These are phyloP conservation scores for Orchestia grillus DNA, from an alignment of 1,140 invertebrate species.

Conservation along the genomic window DNA sequence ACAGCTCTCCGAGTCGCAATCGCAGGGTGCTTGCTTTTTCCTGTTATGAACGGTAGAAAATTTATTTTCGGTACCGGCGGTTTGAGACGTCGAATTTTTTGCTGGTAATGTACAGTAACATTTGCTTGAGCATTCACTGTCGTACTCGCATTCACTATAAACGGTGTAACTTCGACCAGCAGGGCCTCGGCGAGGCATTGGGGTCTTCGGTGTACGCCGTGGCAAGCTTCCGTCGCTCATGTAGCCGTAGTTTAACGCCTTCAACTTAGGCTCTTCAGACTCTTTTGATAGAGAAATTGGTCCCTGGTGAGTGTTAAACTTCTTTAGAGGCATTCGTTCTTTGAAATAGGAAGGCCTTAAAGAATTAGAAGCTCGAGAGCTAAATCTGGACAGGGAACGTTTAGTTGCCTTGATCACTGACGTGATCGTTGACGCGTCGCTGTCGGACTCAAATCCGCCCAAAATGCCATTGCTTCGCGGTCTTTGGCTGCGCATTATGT, in stretches of 20 bases:
- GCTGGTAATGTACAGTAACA: slow-evolving; percentile 79
- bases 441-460: slow-evolving; percentile 69
- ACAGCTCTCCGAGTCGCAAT: slow-evolving; percentile 88
- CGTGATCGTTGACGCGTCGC: slow-evolving; percentile 78
- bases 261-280: background rate
- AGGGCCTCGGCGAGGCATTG: slow-evolving; percentile 65
- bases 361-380: slow-evolving; percentile 65
- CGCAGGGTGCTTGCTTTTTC: slow-evolving; percentile 70
- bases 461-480: slow-evolving; percentile 64
- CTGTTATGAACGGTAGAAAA: slow-evolving; percentile 10
- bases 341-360: slow-evolving; percentile 65
- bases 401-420: slow-evolving; percentile 69
- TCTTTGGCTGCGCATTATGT: slow-evolving; percentile 84
- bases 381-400: slow-evolving; percentile 68
- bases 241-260: background rate
- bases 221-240: slow-evolving; percentile 23
- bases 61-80: slow-evolving; percentile 45
- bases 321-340: slow-evolving; percentile 65
- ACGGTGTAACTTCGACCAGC: slow-evolving; percentile 80
- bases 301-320: slow-evolving; percentile 61
- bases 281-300: slow-evolving; percentile 18
- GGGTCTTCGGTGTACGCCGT: slow-evolving; percentile 65
- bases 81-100: slow-evolving; percentile 41
- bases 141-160: slow-evolving; percentile 85
- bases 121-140: slow-evolving; percentile 83